Base-by-base conservation (phyloP, 2,113 vertebrate species). In the Crotalus horridus region DNA sequence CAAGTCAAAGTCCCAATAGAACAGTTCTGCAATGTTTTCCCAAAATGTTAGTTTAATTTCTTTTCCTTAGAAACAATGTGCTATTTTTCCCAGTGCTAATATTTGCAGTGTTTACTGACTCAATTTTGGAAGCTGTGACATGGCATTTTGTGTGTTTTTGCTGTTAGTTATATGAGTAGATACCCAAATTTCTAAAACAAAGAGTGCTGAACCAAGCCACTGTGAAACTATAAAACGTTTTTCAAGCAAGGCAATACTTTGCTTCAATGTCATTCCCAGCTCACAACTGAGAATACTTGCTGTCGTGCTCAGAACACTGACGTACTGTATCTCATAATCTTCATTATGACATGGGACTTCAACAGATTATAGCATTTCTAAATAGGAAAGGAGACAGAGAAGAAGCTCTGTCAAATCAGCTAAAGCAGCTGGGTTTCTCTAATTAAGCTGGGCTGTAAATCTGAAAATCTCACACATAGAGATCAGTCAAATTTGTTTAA, bases 131-230 rank as follows among this genome's bases (percentile, higher is more conserved):
- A 64, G 93, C 92, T 94, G 53, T 94, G 93, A 94, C 93, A 69
- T 94, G 43, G 74, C 89, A 89, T 56, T 94, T 91, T 56, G 91
- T 86, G 8, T 20, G 1, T 69, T 64, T 26, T 87, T 93, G 92
- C 89, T 93, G 94, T 95, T 95, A 93, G 90, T 81, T 92, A 90
- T 8, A 89, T 54, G 93, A 94, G 86, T 56, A 96, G 92, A 95
- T 58, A 93, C 58, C 88, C 94, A 95, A 39, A 55, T 0, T 58
- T 55, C 92, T 90, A 13, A 21, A 93, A 93, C 87, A 89, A 43
- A 33, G 33, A 81, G 33, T 43, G 17, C 33, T n/a, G 1, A 39
- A 54, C 53, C 74, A 43, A 13, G 89, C 12, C 13, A 91, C 88
- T 69, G 94, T 90, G 88, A 91, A 92, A 9, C 24, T n/a, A 93